A percentile compares a stretch with the other conserved stretches of the same genome.
Conservation (phyloP, 2,797 vertebrate species). For the Pseudocheirus occidentalis region DNA sequence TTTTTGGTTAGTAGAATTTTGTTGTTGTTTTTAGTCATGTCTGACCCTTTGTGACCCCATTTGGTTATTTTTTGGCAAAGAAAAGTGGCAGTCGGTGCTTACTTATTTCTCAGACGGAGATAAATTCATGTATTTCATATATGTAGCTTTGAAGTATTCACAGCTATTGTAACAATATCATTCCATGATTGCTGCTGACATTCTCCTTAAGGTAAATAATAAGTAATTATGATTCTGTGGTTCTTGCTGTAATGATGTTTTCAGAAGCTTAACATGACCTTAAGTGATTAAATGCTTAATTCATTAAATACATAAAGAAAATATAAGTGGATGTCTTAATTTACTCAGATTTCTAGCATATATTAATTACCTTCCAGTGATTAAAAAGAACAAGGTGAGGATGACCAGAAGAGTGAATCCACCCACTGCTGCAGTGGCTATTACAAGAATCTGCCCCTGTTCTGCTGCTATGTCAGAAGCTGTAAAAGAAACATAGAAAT, state of each 20-base stretch:
- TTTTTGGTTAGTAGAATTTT: neutral
- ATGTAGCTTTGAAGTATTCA: too few relatives aligned
- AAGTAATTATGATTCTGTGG: neutral
- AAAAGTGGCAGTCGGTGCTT: too few relatives aligned
- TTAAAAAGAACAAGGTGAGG: conserved; percentile 96
- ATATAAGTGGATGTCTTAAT: neutral
- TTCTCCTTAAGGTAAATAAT: too few relatives aligned
- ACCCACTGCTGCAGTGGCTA: conserved; percentile 95
- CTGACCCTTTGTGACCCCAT: too few relatives aligned
- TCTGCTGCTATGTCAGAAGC: conserved; percentile 94
- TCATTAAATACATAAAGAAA: neutral
- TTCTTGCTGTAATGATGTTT: neutral
- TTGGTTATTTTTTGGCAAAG: too few relatives aligned
- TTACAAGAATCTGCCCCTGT: conserved; percentile 96
- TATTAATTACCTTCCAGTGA: conserved; percentile 93
- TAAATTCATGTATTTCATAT: too few relatives aligned
- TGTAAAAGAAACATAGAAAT: conserved; percentile 83
- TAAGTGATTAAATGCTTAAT: neutral
- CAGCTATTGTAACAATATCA: too few relatives aligned
- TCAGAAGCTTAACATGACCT: neutral
- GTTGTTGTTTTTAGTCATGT: too few relatives aligned
- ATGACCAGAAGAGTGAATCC: conserved; percentile 96
- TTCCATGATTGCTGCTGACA: too few relatives aligned
- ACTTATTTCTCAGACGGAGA: too few relatives aligned
- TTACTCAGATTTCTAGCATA: neutral